phyloP scores from a whole-genome alignment of 2,113 vertebrate species.

The Ptyas mucosa region DNA sequence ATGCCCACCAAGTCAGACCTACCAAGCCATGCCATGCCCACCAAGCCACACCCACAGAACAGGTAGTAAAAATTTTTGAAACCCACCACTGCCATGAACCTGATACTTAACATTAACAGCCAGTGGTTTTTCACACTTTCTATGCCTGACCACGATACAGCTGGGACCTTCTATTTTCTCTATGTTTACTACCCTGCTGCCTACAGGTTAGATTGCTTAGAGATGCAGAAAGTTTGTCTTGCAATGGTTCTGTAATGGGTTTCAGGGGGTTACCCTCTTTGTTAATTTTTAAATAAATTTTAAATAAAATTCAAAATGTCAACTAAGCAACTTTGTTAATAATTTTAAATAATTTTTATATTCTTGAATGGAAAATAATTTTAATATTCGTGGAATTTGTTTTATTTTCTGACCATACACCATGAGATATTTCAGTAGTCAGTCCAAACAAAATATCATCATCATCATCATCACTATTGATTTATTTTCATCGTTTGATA shows the following conservation, averaged over 20 bases:
- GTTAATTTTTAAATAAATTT: not conserved
- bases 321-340: not conserved
- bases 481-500: not conserved
- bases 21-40: no score
- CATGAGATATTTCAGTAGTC: not conserved
- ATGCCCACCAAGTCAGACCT: no score
- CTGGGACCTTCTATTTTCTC: not conserved
- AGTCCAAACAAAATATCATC: not conserved
- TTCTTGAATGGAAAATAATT: not conserved
- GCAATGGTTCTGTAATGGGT: not conserved
- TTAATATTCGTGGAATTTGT: not conserved
- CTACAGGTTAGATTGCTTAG: not conserved
- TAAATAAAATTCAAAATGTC: not conserved
- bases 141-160: not conserved
- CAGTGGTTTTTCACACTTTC: not conserved
- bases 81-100: not conserved
- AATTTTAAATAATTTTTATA: not conserved
- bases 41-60: no score
- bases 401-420: not conserved
- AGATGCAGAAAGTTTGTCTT: not conserved
- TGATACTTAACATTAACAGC: not conserved
- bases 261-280: no score
- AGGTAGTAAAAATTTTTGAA: no score
- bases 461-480: not conserved
- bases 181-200: not conserved